These are phyloP conservation scores for Zhuqinia jingwanae DNA, from an alignment of 2,888 invertebrate genomes.

Conservation along the genomic window DNA sequence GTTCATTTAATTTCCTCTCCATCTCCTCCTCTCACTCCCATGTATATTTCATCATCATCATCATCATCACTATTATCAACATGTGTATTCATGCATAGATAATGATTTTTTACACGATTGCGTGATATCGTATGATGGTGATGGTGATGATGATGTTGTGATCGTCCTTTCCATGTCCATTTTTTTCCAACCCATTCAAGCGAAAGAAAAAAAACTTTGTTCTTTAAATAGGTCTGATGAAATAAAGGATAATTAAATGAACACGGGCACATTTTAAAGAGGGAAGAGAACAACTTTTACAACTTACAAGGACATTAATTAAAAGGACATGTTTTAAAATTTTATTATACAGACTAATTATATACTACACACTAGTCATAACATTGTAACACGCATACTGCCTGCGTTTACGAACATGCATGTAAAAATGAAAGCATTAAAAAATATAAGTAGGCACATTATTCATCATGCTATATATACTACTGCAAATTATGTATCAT, in stretches of 20 bases:
- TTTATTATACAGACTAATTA: conserved; percentile 12
- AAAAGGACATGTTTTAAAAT: conserved; percentile 55
- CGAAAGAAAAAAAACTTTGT: too few species aligned
- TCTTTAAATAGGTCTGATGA: neutral
- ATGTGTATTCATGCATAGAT: neutral
- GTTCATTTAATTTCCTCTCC: conserved; percentile 24
- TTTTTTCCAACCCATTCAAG: conserved; percentile 28
- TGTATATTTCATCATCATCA: neutral
- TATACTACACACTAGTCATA: too few species aligned
- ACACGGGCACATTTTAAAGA: conserved; percentile 6
- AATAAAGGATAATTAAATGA: conserved; percentile 59
- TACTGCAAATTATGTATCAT: neutral
- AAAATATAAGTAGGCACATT: conserved; percentile 38
- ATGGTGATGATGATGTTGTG: neutral
- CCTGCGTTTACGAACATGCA: neutral
- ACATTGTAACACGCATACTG: neutral
- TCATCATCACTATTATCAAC: too few species aligned
- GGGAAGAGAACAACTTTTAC: conserved; percentile 40
- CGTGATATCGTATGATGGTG: neutral
- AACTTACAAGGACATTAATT: conserved; percentile 61
- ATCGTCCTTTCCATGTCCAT: neutral
- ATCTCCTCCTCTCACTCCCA: neutral
- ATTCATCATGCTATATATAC: conserved; percentile 13
- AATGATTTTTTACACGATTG: neutral
- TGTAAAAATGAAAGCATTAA: conserved; percentile 40